phyloP scores from a whole-genome alignment of 2,797 vertebrate genomes.

The Mus spretus region DNA sequence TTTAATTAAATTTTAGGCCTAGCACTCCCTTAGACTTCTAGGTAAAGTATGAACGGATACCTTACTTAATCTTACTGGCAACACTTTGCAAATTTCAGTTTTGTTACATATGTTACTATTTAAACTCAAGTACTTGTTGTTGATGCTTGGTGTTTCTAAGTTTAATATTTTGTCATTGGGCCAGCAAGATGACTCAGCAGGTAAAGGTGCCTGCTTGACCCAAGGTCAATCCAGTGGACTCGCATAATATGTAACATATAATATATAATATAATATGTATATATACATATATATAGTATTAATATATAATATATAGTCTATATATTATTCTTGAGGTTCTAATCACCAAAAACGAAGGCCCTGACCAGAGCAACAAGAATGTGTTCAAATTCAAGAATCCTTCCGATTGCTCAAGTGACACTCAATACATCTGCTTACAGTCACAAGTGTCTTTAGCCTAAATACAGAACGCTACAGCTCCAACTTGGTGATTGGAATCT shows the following conservation, averaged over 20 bases:
- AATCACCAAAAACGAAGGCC: background rate
- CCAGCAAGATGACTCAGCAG: background rate
- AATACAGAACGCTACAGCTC: background rate
- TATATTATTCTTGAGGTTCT: slow-evolving; percentile 23
- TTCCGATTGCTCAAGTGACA: slow-evolving; percentile 10
- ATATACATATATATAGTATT: no score
- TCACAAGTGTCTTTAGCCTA: slow-evolving; percentile 24
- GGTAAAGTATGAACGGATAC: background rate
- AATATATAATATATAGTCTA: background rate
- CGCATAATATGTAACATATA: background rate
- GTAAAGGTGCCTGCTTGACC: background rate
- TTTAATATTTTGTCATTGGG: slow-evolving; percentile 24
- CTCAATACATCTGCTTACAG: background rate
- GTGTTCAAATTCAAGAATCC: slow-evolving; percentile 40
- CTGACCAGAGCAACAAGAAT: background rate
- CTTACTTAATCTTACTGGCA: background rate
- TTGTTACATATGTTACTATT: background rate
- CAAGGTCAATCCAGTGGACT: background rate
- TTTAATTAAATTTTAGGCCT: slow-evolving; percentile 32
- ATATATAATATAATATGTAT: background rate
- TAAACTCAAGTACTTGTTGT: background rate
- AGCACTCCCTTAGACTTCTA: background rate
- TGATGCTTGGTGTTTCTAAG: slow-evolving; percentile 33
- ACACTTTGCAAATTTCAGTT: background rate
- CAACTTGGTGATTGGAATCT: slow-evolving; percentile 45